Base-by-base conservation (phyloP, 2,113 vertebrate species). In the Caretta caretta region DNA sequence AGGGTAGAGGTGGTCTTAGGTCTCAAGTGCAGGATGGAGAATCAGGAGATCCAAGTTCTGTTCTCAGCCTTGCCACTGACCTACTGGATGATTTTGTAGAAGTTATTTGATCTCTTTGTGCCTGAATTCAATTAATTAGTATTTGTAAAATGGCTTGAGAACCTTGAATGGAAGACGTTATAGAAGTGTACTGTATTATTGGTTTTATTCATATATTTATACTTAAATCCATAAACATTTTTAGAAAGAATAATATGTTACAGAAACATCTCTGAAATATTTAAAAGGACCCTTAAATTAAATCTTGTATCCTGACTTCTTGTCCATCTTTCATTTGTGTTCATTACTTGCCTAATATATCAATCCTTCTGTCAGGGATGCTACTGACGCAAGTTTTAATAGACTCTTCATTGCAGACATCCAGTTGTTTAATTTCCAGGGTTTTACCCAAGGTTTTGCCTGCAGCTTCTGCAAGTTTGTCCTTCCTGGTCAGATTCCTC, bases 391-490 rank as follows among this genome's bases (percentile, higher is more conserved):
- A 99, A 38, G 97, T 94, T 94, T 97, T 98, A 93, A 99, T 99
- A 46, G 99, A 99, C 35, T 96, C 84, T 76, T 99, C 99, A 46
- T 98, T 97, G 92, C 99, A 99, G 5, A 99, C 98, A 62, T 99
- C 99, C 95, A 99, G 96, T 59, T 99, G 98, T 94, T 99, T 99
- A 59, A 99, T 98, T 93, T 98, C 98, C 1, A 99, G 87, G 29
- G 98, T 99, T 92, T 98, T 97, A 46, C 99, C 99, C 97, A 99
- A 94, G 29, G 97, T 97, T 75, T n/a, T 95, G 76, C 98, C 98
- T 6, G 97, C 98, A 17, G 98, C 98, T 93, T 98, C 98, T 46
- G 98, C 97, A 2, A 99, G 97, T 1, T 95, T 88, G 62, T 97
- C 97, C 0, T 96, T 97, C 95, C 98, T 99, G 85, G 93, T 94